Evolutionary conservation across 2,888 invertebrate genomes (phyloP).

Genomic region (Pherbina coryleti): DNA sequence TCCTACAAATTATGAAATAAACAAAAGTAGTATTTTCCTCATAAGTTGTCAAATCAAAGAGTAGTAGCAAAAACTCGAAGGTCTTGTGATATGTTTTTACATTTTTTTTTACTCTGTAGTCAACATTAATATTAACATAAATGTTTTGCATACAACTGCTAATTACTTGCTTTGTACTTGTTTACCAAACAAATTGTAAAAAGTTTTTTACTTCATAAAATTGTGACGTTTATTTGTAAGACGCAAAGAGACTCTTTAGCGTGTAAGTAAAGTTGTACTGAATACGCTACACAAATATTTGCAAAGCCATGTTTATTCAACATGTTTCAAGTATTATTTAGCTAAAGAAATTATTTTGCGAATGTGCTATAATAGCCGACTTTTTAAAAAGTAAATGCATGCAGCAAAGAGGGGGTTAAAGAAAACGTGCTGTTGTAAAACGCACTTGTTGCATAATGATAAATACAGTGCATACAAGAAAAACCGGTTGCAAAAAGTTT

Average conservation of each 20-base stretch:
- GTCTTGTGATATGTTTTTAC: no score
- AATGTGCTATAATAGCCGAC: not conserved
- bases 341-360: not conserved
- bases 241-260: no score
- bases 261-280: no score
- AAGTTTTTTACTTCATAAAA: no score
- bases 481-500: not conserved
- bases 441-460: not conserved
- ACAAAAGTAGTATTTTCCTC: no score
- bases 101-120: no score
- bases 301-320: not conserved
- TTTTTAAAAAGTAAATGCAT: not conserved
- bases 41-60: no score
- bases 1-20: no score
- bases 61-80: no score
- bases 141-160: constrained; percentile 44
- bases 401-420: not conserved
- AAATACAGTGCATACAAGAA: not conserved
- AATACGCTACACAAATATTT: not conserved
- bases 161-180: constrained; percentile 42
- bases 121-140: not conserved
- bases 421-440: not conserved
- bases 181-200: no score
- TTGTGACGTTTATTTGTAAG: no score
- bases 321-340: not conserved